A percentile compares a stretch with the other conserved stretches of the same genome.
These are phyloP conservation scores for Anthonomus grandis DNA, from an alignment of 1,140 invertebrate genomes.

Conservation along the genomic window DNA sequence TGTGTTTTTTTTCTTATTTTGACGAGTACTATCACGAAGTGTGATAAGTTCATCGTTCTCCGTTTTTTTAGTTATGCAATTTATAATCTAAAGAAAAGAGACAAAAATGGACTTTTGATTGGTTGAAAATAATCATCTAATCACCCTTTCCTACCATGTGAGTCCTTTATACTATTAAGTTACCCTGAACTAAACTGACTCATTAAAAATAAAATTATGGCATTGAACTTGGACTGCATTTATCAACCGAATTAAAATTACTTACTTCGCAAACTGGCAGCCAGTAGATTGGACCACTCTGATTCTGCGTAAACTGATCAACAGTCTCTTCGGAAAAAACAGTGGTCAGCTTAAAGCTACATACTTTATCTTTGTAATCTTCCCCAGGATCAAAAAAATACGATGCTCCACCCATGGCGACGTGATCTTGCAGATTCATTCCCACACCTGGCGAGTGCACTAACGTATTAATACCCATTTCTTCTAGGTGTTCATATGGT, in stretches of 20 bases:
- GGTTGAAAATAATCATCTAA: too few species aligned
- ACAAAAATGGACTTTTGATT: too few species aligned
- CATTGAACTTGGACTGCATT: too few species aligned
- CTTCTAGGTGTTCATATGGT: slow-evolving; percentile 60
- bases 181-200: too few species aligned
- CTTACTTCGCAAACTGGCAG: slow-evolving; percentile 63
- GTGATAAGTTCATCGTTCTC: too few species aligned
- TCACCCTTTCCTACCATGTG: too few species aligned
- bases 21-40: too few species aligned
- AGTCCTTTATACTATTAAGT: too few species aligned
- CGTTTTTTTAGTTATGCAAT: too few species aligned
- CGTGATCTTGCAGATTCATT: slow-evolving; percentile 70
- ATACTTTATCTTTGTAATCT: slow-evolving; percentile 49
- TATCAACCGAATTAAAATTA: not conserved
- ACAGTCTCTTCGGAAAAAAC: slow-evolving; percentile 54
- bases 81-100: too few species aligned
- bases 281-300: slow-evolving; percentile 61
- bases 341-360: slow-evolving; percentile 60
- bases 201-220: too few species aligned
- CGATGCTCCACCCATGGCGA: slow-evolving; percentile 58
- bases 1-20: too few species aligned
- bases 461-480: slow-evolving; percentile 55
- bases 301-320: slow-evolving; percentile 55
- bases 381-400: slow-evolving; percentile 50
- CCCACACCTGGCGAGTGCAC: slow-evolving; percentile 71